Base-by-base conservation (phyloP, 2,888 invertebrate genomes). In the Ethmia dodecea region DNA sequence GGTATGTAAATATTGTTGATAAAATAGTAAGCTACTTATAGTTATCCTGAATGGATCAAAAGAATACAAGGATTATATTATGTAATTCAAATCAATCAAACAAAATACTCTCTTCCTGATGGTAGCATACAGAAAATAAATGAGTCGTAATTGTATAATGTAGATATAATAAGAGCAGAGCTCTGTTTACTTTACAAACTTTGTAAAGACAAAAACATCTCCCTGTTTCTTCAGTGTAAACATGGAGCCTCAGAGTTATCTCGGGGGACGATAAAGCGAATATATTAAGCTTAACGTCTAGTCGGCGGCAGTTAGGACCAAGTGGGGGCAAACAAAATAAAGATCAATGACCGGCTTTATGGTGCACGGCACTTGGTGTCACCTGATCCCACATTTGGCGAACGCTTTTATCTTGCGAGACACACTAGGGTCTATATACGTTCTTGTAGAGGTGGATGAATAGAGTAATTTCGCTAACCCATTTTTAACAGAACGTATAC, bases 291-390 rank as follows among this genome's bases (percentile, higher is more conserved):
- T 62, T 62, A 60, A 46, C 54, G 58, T 60, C 61, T 60, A 54
- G 57, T 54, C 53, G 47, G 33, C 46, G 52, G 49, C 52, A 45
- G 53, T 57, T 46, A 38, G 39, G 54, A 41, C 43, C 38, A 43
- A 40, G 49, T 35, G 42, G 49, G 53, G 55, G 58, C 53, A 48
- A 55, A 51, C 58, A 63, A 69, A 78, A 79, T 73, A 71, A 70
- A 72, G 78, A 78, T 75, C 74, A 75, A 76, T 62, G 71, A 61
- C 69, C 70, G 62, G 52, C 56, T 65, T 71, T 66, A 61, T 51
- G 50, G 55, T 43, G 37, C 44, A 35, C 55, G 40, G 55, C 65
- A 65, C 63, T 64, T 65, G 65, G 62, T 56, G 62, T 59, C 76
- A 71, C 68, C 73, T 77, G 70, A 67, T 60, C 42, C 62, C 54